Percentiles rank a stretch among this genome's conserved stretches.
Evolutionary conservation across 2,113 vertebrate species (phyloP).

Genomic region (Zonotrichia leucophrys): DNA sequence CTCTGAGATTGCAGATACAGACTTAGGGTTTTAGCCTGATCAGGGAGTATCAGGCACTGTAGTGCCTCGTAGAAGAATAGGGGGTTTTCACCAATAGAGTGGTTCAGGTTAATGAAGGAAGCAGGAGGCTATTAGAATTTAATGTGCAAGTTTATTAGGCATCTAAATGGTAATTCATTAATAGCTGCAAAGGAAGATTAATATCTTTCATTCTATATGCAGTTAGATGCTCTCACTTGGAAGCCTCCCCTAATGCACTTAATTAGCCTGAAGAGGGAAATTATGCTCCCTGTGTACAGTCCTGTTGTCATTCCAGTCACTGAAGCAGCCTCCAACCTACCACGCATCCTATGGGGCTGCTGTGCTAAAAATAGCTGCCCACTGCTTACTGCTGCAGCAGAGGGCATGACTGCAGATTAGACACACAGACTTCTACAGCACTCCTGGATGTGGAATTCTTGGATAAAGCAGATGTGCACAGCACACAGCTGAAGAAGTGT

Average conservation of each 20-base stretch:
- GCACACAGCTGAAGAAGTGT: neutral
- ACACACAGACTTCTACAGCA: neutral
- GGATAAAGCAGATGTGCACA: neutral
- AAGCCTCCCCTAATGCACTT: neutral
- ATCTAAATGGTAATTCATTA: neutral
- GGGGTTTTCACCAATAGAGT: neutral
- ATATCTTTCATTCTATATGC: neutral
- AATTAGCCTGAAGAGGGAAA: neutral
- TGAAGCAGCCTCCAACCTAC: neutral
- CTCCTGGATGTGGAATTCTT: accelerated
- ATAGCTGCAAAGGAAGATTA: neutral
- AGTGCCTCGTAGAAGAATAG: neutral
- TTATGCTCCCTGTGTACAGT: neutral
- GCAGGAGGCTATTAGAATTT: neutral
- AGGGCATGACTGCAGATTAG: neutral
- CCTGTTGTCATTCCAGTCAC: accelerated
- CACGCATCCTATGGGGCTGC: neutral
- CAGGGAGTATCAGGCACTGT: neutral
- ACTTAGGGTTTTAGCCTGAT: neutral
- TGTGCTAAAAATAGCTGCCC: neutral
- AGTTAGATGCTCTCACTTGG: neutral
- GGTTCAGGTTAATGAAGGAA: neutral
- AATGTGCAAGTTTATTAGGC: neutral
- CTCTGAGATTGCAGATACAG: neutral
- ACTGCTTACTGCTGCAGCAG: neutral